Conservation (phyloP, 2,797 vertebrate species). For the Ctenopoma multispine region DNA sequence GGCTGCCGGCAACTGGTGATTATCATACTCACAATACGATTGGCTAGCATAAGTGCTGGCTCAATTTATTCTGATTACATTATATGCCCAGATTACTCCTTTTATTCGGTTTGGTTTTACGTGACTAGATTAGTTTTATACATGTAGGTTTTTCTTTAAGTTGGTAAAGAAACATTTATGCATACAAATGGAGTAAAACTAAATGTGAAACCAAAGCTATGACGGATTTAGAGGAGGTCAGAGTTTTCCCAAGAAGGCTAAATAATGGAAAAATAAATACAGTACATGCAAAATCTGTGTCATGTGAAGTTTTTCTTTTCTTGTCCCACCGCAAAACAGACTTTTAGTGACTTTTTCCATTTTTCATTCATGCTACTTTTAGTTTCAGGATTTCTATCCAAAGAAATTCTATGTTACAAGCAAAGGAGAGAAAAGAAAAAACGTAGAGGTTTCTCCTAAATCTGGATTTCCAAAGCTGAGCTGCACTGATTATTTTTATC, state of each 20-base stretch:
- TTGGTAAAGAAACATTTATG: slow-evolving; percentile 16
- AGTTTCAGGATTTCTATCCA: not conserved
- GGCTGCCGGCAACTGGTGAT: slow-evolving; percentile 54
- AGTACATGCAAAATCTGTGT: slow-evolving; percentile 17
- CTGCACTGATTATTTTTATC: slow-evolving; percentile 66
- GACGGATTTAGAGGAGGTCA: slow-evolving; percentile 36
- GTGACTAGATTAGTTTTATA: slow-evolving; percentile 2
- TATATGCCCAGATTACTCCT: slow-evolving; percentile 2
- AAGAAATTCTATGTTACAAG: slow-evolving; percentile 3
- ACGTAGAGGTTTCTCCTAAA: slow-evolving; percentile 24
- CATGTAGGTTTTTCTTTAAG: slow-evolving; percentile 7
- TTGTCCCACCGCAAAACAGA: slow-evolving; percentile 7
- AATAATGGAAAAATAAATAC: slow-evolving; percentile 41
- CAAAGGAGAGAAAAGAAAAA: slow-evolving; percentile 11
- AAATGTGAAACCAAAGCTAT: slow-evolving; percentile 4
- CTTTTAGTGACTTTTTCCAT: not conserved
- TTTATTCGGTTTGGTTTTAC: slow-evolving; percentile 26
- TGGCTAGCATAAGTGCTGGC: slow-evolving; percentile 33
- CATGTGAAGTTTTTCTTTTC: slow-evolving; percentile 28
- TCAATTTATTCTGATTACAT: slow-evolving; percentile 59
- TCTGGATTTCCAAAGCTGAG: slow-evolving; percentile 27
- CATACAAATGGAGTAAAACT: not conserved
- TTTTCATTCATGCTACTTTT: slow-evolving; percentile 10
- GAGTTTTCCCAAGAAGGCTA: slow-evolving; percentile 41
- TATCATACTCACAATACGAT: slow-evolving; percentile 48